A percentile compares a stretch with the other conserved stretches of the same genome.
Conservation (phyloP, 2,888 invertebrate genomes). For the Alviniconcha strummeri region DNA sequence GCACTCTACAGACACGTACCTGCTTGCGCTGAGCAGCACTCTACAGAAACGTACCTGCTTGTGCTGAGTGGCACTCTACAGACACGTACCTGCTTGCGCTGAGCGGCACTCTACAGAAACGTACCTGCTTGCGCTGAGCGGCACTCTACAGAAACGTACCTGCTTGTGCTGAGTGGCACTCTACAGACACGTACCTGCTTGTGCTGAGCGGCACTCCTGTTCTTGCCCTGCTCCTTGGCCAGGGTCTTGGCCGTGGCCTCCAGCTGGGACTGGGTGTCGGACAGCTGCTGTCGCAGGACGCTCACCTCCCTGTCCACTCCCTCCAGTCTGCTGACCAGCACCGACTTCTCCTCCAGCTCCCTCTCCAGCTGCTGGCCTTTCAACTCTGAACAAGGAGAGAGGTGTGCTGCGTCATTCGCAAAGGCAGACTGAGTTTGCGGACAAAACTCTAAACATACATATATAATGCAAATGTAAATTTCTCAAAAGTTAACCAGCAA, state of each 20-base stretch:
- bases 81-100: too few relatives aligned
- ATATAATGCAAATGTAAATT: too few relatives aligned
- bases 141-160: not conserved
- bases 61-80: too few relatives aligned
- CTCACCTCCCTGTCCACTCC: slow-evolving; percentile 52
- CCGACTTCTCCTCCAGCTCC: slow-evolving; percentile 56
- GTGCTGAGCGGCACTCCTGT: slow-evolving; percentile 64
- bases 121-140: too few relatives aligned
- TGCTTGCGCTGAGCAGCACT: too few relatives aligned
- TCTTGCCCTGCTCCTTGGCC: slow-evolving; percentile 63
- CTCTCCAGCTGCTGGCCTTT: slow-evolving; percentile 49
- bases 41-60: too few relatives aligned
- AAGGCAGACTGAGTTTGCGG: too few relatives aligned
- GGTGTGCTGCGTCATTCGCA: too few relatives aligned
- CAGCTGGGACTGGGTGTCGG: slow-evolving; percentile 56
- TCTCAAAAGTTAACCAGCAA: too few relatives aligned
- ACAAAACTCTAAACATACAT: not conserved
- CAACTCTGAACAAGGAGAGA: slow-evolving; percentile 43
- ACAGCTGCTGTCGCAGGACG: slow-evolving; percentile 50
- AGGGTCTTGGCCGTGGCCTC: slow-evolving; percentile 56
- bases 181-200: slow-evolving; percentile 56
- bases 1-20: too few relatives aligned
- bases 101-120: too few relatives aligned
- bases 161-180: not conserved
- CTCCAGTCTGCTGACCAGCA: slow-evolving; percentile 50